Base-by-base conservation (phyloP, 1,140 invertebrate genomes). In the Mamestra configurata region DNA sequence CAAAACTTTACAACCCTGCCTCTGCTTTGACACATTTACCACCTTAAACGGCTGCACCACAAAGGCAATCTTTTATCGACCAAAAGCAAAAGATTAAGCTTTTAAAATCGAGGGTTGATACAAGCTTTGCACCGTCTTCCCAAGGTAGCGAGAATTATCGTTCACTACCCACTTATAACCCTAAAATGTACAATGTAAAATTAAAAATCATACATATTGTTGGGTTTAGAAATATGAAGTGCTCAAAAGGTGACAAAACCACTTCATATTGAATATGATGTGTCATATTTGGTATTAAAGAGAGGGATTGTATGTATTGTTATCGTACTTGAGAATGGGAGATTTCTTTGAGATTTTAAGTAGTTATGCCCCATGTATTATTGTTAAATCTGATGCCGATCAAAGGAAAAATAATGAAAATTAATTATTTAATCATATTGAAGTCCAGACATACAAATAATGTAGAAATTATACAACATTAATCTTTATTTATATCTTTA, bases 181-280 rank as follows among this genome's bases (percentile, higher is more conserved):
- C 86, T 84, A 83, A 83, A 84, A 43, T 79, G 77, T 46, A 68
- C 43, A 68, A 77, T 55, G 49, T 40, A 77, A 77, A 57, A 87
- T 84, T 82, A 82, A 82, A 82, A 82, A 80, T 82, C 55, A 79
- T 80, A 83, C 53, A 80, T 79, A 83, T 79, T 79, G 80, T 79
- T 43, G 22, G 43, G 22, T 81, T 55, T 68, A 68, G 40, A 46
- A 49, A 64, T 76, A 49, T 77, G 46, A 79, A 89, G 85, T 90
- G 86, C 70, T 79, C 83, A 80, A 83, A 61, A 61, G 59, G 78
- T 85, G 84, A 81, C 84, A 80, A 80, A 80, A 86, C 89, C 89
- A 93, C 92, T 92, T 89, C 18, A 84, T 59, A 82, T 71, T 89
- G 86, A 93, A 90, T 90, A 71, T 81, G 59, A 87, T 81, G 68